phyloP scores from a whole-genome alignment of 2,797 vertebrate genomes.

The Hydrocynus forskahlii region DNA sequence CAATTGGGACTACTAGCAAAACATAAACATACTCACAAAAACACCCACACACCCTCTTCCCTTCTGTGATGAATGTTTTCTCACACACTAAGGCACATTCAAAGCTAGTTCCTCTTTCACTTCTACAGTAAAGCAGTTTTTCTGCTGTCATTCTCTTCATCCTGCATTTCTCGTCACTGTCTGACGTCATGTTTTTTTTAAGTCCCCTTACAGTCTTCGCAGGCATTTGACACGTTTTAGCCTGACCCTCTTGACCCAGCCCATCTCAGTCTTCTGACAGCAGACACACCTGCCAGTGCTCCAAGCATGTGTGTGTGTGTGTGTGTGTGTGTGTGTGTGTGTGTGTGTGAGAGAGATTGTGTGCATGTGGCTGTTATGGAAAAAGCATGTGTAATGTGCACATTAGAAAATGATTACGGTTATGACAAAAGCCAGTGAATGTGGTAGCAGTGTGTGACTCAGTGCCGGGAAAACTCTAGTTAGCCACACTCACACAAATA shows the following conservation, averaged over 20 bases:
- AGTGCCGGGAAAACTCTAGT: slow-evolving; percentile 15
- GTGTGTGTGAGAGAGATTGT: neutral
- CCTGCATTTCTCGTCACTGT: neutral
- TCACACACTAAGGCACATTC: neutral
- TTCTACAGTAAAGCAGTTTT: neutral
- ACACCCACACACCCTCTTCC: no score
- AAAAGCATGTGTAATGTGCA: neutral
- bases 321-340: slow-evolving; percentile 9
- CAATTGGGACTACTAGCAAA: no score
- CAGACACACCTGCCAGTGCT: slow-evolving; percentile 5
- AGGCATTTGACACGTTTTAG: neutral
- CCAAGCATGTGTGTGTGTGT: slow-evolving; percentile 12
- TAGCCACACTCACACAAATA: slow-evolving; percentile 15
- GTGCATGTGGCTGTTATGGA: neutral
- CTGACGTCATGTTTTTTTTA: neutral
- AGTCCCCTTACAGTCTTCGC: neutral
- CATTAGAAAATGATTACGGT: slow-evolving; percentile 11
- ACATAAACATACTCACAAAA: no score
- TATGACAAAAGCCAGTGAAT: neutral
- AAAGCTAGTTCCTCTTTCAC: neutral
- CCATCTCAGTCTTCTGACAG: slow-evolving; percentile 21
- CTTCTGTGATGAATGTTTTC: no score
- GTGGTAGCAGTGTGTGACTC: slow-evolving; percentile 20
- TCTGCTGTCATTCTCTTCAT: neutral
- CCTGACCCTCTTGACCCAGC: neutral